A percentile compares a stretch with the other conserved stretches of the same genome.
phyloP scores from a whole-genome alignment of 2,797 vertebrate species.

The Lophotriccus pileatus region DNA sequence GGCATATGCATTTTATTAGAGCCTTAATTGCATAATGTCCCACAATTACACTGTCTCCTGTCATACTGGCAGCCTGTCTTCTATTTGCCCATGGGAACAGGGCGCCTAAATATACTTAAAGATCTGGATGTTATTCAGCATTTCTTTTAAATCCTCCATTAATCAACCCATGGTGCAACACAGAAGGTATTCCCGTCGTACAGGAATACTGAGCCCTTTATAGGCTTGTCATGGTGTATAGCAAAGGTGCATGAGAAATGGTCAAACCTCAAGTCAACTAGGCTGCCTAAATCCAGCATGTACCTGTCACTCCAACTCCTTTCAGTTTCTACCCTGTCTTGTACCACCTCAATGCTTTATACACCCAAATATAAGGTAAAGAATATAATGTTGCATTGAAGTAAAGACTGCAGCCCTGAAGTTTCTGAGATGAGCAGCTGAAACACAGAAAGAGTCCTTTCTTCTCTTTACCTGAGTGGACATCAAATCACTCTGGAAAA shows the following conservation, averaged over 20 bases:
- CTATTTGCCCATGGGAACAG: background rate
- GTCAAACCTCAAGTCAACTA: background rate
- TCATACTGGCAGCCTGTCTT: background rate
- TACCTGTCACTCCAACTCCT: background rate
- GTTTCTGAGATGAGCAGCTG: background rate
- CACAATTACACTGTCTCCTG: background rate
- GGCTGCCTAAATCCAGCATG: background rate
- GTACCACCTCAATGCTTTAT: background rate
- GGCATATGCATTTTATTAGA: constrained; percentile 23
- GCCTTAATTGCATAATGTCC: background rate
- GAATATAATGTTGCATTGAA: background rate
- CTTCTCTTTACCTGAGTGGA: background rate
- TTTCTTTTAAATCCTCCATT: background rate
- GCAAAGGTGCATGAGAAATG: background rate
- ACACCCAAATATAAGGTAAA: background rate
- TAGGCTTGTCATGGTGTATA: background rate
- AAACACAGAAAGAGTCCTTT: background rate
- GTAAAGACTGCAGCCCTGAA: background rate
- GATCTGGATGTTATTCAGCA: background rate
- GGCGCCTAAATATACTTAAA: background rate
- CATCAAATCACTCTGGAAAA: background rate
- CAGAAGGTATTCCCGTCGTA: background rate
- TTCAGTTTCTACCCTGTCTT: background rate
- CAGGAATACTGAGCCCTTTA: background rate
- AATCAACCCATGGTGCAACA: background rate